A percentile compares a stretch with the other conserved stretches of the same genome.
These are phyloP conservation scores for Aegithalos caudatus DNA, from an alignment of 2,113 vertebrate species.

Conservation along the genomic window DNA sequence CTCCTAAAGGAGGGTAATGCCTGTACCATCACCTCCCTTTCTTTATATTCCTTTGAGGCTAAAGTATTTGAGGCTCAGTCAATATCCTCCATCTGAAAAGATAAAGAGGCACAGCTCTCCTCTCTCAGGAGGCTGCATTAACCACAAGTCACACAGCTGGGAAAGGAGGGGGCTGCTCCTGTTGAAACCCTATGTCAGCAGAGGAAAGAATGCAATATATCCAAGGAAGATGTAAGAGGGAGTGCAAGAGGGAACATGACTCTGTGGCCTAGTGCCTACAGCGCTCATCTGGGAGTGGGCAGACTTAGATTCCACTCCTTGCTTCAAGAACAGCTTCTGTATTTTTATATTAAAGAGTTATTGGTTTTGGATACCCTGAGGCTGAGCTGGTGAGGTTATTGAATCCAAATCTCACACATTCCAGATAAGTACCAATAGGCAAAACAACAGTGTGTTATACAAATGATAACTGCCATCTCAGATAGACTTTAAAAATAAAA, in stretches of 20 bases:
- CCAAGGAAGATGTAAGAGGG: background rate
- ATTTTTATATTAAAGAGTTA: conserved; percentile 24
- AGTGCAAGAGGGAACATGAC: conserved; percentile 54
- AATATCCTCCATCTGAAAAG: background rate
- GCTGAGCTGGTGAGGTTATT: background rate
- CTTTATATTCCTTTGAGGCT: background rate
- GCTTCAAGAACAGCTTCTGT: background rate
- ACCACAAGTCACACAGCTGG: conserved; percentile 12
- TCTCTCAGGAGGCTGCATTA: background rate
- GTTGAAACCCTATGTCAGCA: background rate
- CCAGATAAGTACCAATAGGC: background rate
- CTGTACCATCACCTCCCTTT: background rate
- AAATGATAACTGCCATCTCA: background rate
- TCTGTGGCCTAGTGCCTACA: conserved; percentile 23
- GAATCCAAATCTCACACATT: background rate
- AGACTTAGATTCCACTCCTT: conserved; percentile 18
- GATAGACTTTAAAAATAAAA: background rate
- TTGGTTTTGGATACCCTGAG: background rate
- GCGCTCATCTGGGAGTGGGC: conserved; percentile 15
- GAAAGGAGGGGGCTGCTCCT: conserved; percentile 31
- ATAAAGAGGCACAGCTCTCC: background rate
- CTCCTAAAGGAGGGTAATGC: background rate
- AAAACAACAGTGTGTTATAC: background rate
- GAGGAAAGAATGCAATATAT: conserved; percentile 39
- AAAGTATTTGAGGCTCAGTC: background rate